Conservation (phyloP, 2,113 vertebrate species). For the Mormyrus lacerda region DNA sequence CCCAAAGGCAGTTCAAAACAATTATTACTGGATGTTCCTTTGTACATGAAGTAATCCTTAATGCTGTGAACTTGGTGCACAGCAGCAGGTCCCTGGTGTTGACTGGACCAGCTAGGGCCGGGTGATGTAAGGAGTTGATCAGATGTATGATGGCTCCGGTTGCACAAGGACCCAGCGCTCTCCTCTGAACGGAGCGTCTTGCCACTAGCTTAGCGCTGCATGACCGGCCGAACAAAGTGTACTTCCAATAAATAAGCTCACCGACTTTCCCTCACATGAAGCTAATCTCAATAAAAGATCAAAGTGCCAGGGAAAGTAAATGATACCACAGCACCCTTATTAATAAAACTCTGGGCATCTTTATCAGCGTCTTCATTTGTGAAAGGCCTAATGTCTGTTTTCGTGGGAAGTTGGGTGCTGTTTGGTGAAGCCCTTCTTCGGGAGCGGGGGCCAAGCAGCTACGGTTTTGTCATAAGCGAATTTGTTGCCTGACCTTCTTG, state of each 20-base stretch:
- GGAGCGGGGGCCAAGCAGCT: not conserved
- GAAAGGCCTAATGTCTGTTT: not conserved
- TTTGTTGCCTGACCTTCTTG: slow-evolving; percentile 2
- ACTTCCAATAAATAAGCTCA: not conserved
- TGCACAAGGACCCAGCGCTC: not conserved
- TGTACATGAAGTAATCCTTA: slow-evolving; percentile 11
- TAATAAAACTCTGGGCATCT: slow-evolving; percentile 2
- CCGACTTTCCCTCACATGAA: not conserved
- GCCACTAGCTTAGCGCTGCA: not conserved
- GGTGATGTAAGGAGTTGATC: not conserved
- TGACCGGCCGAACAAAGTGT: not conserved
- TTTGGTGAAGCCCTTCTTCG: not conserved
- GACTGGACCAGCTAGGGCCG: not conserved
- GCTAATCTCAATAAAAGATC: slow-evolving; percentile 9
- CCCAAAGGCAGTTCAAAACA: slow-evolving; percentile 8
- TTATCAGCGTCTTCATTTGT: slow-evolving; percentile 12
- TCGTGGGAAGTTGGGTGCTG: not conserved
- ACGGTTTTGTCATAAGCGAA: not conserved
- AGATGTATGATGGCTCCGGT: not conserved
- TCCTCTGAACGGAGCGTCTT: not conserved
- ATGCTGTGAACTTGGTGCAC: not conserved
- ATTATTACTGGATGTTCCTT: slow-evolving; percentile 10
- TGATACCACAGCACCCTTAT: not conserved
- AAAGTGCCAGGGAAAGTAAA: slow-evolving; percentile 3
- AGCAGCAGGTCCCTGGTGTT: not conserved